A percentile compares a stretch with the other conserved stretches of the same genome.
phyloP scores from a whole-genome alignment of 2,888 invertebrate genomes.

The Philaethria dido region DNA sequence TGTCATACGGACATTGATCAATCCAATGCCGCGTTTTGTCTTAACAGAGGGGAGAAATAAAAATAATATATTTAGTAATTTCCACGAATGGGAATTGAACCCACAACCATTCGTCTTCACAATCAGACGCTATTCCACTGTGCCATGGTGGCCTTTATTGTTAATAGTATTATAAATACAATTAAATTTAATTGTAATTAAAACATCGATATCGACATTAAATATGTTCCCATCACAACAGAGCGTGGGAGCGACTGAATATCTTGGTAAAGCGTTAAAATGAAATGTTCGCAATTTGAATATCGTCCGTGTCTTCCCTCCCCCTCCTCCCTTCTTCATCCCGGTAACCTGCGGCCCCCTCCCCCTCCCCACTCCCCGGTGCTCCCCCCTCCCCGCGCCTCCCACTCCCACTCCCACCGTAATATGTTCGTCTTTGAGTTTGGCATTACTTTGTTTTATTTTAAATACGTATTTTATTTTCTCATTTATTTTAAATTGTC shows the following conservation, averaged over 20 bases:
- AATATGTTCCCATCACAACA: conserved; percentile 50
- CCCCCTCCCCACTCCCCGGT: neutral
- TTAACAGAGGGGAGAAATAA: too few species aligned
- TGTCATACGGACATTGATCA: too few species aligned
- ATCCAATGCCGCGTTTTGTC: too few species aligned
- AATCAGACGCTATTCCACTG: too few species aligned
- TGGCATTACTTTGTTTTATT: conserved; percentile 24
- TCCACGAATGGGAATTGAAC: too few species aligned
- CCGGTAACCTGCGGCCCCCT: neutral
- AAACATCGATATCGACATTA: conserved; percentile 39
- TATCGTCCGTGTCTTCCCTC: conserved; percentile 59
- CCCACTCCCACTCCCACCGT: conserved; percentile 9
- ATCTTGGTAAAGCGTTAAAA: conserved; percentile 83
- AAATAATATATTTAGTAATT: too few species aligned
- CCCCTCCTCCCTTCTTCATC: conserved; percentile 31
- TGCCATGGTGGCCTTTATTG: too few species aligned
- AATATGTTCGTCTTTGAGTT: conserved; percentile 23
- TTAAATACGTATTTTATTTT: conserved; percentile 24
- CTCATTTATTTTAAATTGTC: neutral
- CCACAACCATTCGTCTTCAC: too few species aligned
- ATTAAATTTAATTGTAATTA: neutral
- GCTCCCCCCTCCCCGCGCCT: conserved; percentile 3
- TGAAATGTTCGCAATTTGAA: conserved; percentile 84
- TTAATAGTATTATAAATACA: too few species aligned
- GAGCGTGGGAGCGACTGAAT: conserved; percentile 79